These are phyloP conservation scores for Archivesica marissinica DNA, from an alignment of 1,140 invertebrate species.

Conservation along the genomic window DNA sequence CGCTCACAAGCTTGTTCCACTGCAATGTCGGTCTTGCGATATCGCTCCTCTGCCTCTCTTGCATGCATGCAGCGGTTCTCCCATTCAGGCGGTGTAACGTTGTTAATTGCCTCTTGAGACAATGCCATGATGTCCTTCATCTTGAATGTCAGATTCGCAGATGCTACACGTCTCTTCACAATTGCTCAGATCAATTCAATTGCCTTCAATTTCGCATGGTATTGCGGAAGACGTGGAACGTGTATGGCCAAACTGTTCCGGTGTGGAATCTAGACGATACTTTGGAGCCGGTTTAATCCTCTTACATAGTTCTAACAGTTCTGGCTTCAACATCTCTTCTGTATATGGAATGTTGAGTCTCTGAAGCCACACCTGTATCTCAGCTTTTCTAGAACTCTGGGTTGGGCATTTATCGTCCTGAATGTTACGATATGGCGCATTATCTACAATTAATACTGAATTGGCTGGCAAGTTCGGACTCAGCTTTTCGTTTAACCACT, in stretches of 20 bases:
- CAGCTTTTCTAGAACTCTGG: not conserved
- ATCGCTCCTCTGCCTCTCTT: no score
- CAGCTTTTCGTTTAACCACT: conserved; percentile 12
- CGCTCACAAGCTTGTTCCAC: no score
- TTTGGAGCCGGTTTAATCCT: not conserved
- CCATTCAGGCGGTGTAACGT: no score
- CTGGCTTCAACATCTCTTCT: not conserved
- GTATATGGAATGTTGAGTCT: not conserved
- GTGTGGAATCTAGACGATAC: not conserved
- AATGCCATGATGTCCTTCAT: not conserved
- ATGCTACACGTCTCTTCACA: not conserved
- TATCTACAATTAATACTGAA: no score
- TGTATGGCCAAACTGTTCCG: not conserved
- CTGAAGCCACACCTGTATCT: not conserved
- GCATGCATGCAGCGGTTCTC: no score
- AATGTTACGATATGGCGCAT: not conserved
- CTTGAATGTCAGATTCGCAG: not conserved
- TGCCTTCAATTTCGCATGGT: no score
- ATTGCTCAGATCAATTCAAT: no score
- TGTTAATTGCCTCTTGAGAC: not conserved
- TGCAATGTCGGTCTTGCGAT: no score
- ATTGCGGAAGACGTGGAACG: no score
- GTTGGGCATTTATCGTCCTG: conserved; percentile 4
- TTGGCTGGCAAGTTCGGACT: not conserved
- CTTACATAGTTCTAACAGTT: not conserved